Evolutionary conservation across 2,797 vertebrate genomes (phyloP).

Genomic region (Yasuhikotakia modesta): DNA sequence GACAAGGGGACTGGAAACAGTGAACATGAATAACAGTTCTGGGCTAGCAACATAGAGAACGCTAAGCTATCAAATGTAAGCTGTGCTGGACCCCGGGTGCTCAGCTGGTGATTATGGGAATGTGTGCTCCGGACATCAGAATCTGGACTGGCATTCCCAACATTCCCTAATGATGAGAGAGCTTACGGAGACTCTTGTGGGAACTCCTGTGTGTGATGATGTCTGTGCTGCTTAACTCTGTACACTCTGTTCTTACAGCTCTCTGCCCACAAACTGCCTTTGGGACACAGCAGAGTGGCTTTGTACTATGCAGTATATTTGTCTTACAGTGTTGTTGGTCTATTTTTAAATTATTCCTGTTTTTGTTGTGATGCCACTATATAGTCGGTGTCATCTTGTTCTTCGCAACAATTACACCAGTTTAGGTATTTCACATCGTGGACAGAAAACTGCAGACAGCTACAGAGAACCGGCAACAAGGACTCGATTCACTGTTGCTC

Average conservation of each 20-base stretch:
- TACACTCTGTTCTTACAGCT: conserved; percentile 62
- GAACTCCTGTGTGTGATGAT: conserved; percentile 28
- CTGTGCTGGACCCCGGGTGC: conserved; percentile 31
- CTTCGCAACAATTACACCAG: conserved; percentile 56
- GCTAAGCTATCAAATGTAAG: conserved; percentile 16
- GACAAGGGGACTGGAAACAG: conserved; percentile 96
- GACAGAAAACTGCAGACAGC: conserved; percentile 59
- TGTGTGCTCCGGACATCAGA: not conserved
- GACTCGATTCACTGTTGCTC: conserved; percentile 62
- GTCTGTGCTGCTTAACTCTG: conserved; percentile 58
- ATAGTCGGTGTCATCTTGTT: conserved; percentile 75
- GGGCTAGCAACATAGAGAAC: not conserved
- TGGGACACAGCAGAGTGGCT: conserved; percentile 58
- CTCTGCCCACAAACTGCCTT: conserved; percentile 64
- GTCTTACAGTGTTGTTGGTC: conserved; percentile 72
- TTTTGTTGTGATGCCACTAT: conserved; percentile 72
- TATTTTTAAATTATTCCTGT: conserved; percentile 78
- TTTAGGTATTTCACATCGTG: conserved; percentile 59
- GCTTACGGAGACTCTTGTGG: not conserved
- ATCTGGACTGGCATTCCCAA: not conserved
- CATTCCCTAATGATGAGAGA: conserved; percentile 5
- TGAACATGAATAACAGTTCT: conserved; percentile 86
- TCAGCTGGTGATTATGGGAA: conserved; percentile 3
- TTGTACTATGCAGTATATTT: conserved; percentile 85
- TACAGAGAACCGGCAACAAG: conserved; percentile 59